phyloP scores from a whole-genome alignment of 2,888 invertebrate genomes.

The Melitaea athalia region DNA sequence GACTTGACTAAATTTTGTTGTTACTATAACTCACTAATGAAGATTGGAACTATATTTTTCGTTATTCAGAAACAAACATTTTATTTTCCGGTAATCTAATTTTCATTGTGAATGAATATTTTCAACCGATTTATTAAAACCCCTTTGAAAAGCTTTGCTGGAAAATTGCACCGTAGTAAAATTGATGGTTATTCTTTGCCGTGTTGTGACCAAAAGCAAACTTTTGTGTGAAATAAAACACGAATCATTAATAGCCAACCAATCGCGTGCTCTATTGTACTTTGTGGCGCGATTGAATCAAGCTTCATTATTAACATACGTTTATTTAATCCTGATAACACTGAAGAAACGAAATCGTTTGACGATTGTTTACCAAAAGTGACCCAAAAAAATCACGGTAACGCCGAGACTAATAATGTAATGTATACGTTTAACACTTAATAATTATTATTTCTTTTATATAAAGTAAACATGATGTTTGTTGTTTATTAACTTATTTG shows the following conservation, averaged over 20 bases:
- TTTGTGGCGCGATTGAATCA: conserved; percentile 21
- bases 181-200: not conserved
- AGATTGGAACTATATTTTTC: no score
- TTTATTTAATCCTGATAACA: conserved; percentile 19
- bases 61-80: no score
- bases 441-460: no score
- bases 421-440: no score
- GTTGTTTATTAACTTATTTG: no score
- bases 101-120: no score
- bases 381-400: not conserved
- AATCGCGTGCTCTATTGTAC: conserved; percentile 28
- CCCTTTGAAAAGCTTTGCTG: not conserved
- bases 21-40: no score
- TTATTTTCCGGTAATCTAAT: no score
- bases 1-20: no score
- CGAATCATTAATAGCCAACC: conserved; percentile 8
- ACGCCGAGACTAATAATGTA: not conserved
- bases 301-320: conserved; percentile 14
- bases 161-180: not conserved
- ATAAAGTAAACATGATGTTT: no score
- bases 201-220: not conserved
- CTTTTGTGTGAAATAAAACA: not conserved
- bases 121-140: no score
- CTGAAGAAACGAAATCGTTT: conserved; percentile 15
- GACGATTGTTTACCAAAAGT: conserved; percentile 15